Evolutionary conservation across 2,888 invertebrate species (phyloP), one percentile per base, ranked within the genome.

Genomic region (Spatulosminthurus flaviceps): DNA sequence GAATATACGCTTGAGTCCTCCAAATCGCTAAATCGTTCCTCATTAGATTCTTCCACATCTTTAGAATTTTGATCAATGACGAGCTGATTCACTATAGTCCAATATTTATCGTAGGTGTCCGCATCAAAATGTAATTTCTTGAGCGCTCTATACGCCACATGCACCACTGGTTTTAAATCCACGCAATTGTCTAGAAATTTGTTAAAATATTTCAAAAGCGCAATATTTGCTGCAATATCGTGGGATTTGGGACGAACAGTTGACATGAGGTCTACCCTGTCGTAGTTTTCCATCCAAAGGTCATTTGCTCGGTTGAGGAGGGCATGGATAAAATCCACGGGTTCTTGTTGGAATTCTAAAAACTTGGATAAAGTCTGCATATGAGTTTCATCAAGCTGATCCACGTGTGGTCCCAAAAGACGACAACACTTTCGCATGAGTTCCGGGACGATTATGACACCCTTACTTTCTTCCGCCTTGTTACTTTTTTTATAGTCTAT

Each of bases 41-140:
- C 16, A 51, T 24, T 26, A 66, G 22, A 22, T 26, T 66, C 19
- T 34, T 5, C 9, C 24, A 28, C 64, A 7, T 34, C 9, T 11
- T 1, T 4, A 13, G 60, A 60, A 16, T 24, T 60, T 26, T 21
- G 16, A 11, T 43, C 5, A 9, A 11, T 24, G n/a, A 79, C 11
- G 0, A 77, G 41, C 64, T 29, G 29, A 0, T 60, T 64, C 13
- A 81, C 82, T 29, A 75, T 80, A 0, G 43, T 41, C 85, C 85
- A 85, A 60, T 75, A 85, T 16, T 77, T 71, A 43, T 84, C 64
- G 29, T 80, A 80, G 0, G 82, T 1, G 9, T 64, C 61, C 22
- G 24, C 26, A 67, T 83, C 81, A 19, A 67, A 75, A 2, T 79
- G 61, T 34, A 70, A 77, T n/a, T 80, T 71, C 81, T 77, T 21